A percentile compares a stretch with the other conserved stretches of the same genome.
phyloP scores from a whole-genome alignment of 2,888 invertebrate species.

The Desoria tigrina region DNA sequence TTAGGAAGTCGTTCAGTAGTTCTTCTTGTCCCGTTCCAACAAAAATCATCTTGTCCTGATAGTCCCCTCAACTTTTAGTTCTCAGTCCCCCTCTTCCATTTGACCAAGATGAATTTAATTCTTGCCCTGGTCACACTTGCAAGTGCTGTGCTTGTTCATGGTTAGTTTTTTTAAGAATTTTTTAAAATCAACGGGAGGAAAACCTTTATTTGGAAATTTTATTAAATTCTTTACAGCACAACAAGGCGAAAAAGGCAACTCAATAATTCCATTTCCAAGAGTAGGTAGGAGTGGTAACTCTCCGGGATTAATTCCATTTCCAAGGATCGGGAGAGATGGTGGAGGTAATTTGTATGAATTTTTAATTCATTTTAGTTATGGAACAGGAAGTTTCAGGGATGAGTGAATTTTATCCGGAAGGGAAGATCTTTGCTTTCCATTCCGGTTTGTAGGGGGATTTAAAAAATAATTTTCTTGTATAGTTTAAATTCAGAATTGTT shows the following conservation, averaged over 20 bases:
- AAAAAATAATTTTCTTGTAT: too few species aligned
- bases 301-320: constrained; percentile 50
- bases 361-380: not conserved
- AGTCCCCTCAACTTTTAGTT: not conserved
- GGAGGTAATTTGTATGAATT: constrained; percentile 23
- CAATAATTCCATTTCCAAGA: constrained; percentile 53
- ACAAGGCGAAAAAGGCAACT: constrained; percentile 50
- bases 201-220: not conserved
- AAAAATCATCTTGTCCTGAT: constrained; percentile 1
- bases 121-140: constrained; percentile 38
- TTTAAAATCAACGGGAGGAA: constrained; percentile 4
- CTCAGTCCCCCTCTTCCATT: not conserved
- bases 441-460: too few species aligned
- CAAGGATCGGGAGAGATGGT: constrained; percentile 48
- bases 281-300: constrained; percentile 48
- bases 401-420: too few species aligned
- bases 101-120: constrained; percentile 42
- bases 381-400: not conserved
- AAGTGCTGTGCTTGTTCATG: constrained; percentile 37
- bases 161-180: constrained; percentile 25
- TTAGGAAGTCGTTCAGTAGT: constrained; percentile 1
- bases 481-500: too few species aligned
- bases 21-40: not conserved
- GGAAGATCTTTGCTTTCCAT: too few species aligned
- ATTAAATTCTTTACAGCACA: constrained; percentile 34